Evolutionary conservation across 2,797 vertebrate species (phyloP).

Genomic region (Graptemys geographica): DNA sequence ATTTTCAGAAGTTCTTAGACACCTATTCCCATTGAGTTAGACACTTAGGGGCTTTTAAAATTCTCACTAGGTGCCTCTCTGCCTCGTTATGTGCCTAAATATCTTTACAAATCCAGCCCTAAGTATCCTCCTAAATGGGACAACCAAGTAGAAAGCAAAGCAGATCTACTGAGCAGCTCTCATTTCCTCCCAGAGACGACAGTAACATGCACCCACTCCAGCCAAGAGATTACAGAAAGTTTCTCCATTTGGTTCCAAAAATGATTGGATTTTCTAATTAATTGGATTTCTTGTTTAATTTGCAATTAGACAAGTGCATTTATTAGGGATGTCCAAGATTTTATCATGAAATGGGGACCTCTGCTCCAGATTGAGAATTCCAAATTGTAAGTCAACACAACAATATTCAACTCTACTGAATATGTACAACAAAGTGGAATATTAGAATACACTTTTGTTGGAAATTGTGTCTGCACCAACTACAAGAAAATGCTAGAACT

Average conservation of each 20-base stretch:
- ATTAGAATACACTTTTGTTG: neutral
- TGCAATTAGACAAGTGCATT: neutral
- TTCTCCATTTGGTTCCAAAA: neutral
- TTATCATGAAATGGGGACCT: neutral
- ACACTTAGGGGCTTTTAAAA: neutral
- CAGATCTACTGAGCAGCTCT: neutral
- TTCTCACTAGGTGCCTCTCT: neutral
- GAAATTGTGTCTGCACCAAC: neutral
- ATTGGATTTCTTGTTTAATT: too few species aligned
- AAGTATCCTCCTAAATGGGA: neutral
- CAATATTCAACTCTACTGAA: neutral
- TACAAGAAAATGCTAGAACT: neutral
- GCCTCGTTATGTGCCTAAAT: neutral
- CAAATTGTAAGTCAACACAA: neutral
- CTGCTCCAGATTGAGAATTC: neutral
- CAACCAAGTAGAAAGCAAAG: neutral
- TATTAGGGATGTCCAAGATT: neutral
- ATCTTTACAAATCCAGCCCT: neutral
- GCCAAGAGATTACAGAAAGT: neutral
- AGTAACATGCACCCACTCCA: fast-evolving
- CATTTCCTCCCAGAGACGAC: neutral
- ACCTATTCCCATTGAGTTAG: neutral
- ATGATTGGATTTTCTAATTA: neutral
- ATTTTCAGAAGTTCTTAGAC: neutral
- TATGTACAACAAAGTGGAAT: neutral